Conservation (phyloP, 2,113 vertebrate genomes). For the Menura novaehollandiae region DNA sequence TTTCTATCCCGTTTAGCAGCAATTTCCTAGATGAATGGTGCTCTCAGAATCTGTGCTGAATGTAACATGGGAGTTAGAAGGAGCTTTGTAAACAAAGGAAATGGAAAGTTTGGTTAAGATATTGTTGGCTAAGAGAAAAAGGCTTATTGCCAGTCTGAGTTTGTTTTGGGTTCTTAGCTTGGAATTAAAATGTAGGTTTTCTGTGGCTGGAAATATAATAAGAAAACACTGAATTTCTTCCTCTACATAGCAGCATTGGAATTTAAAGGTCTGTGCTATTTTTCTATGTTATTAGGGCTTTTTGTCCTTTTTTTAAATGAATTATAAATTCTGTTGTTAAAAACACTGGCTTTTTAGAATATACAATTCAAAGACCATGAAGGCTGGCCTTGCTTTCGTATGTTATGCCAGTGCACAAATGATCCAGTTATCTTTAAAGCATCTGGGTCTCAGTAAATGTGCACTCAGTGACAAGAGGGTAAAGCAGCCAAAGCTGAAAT, state of each 20-base stretch:
- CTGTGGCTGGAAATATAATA: conserved; percentile 28
- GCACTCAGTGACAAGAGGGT: accelerated
- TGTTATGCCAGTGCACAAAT: background rate
- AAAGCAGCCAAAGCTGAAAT: background rate
- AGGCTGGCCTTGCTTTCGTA: background rate
- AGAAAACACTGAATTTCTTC: conserved; percentile 38
- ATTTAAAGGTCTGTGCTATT: conserved; percentile 18
- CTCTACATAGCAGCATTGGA: conserved; percentile 18
- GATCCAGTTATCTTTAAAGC: background rate
- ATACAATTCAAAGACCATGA: background rate
- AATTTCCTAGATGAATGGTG: conserved; percentile 10
- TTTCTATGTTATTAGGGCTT: background rate
- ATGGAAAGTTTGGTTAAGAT: conserved; percentile 60
- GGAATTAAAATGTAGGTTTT: conserved; percentile 42
- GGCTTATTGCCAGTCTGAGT: conserved; percentile 25
- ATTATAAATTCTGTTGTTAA: conserved; percentile 7
- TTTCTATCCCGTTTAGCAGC: background rate
- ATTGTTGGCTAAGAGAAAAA: conserved; percentile 50
- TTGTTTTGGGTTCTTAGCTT: conserved; percentile 50
- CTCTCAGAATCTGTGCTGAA: conserved; percentile 15
- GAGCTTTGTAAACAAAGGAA: conserved; percentile 64
- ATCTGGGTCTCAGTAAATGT: background rate
- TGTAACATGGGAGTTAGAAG: conserved; percentile 7
- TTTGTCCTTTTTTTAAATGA: background rate
- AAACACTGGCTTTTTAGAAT: background rate